A percentile compares a stretch with the other conserved stretches of the same genome.
Conservation (phyloP, 2,113 vertebrate species). For the Cyprinus carpio region DNA sequence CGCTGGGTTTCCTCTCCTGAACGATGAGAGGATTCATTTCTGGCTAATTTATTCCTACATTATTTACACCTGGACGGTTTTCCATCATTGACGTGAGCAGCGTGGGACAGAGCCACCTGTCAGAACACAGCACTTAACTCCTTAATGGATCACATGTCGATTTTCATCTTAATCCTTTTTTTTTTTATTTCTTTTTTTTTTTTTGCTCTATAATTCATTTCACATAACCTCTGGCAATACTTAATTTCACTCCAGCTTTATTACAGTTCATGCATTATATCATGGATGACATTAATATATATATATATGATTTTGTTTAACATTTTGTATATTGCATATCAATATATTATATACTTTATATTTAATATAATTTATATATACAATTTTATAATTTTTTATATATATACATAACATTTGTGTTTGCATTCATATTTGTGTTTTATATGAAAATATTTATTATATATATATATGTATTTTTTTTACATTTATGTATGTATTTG, state of each 20-base stretch:
- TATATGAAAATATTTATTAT: no score
- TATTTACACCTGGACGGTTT: slow-evolving; percentile 24
- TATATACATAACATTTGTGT: no score
- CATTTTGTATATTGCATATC: no score
- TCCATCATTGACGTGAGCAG: slow-evolving; percentile 37
- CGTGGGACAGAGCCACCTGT: slow-evolving; percentile 46
- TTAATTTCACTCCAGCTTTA: background rate
- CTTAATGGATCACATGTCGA: slow-evolving; percentile 39
- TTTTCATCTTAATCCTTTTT: slow-evolving; percentile 13
- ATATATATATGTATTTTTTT: no score
- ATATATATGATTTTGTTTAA: no score
- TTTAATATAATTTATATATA: no score
- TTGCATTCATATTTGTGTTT: no score
- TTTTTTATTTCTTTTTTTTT: background rate
- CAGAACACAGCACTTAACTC: slow-evolving; percentile 49
- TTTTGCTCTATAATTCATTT: slow-evolving; percentile 41
- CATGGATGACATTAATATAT: background rate
- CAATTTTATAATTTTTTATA: no score
- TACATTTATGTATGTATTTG: no score
- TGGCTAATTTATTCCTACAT: slow-evolving; percentile 26
- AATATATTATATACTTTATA: no score
- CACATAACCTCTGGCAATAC: slow-evolving; percentile 40
- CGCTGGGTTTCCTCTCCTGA: background rate
- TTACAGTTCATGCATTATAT: background rate
- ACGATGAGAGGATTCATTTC: slow-evolving; percentile 23